phyloP scores from a whole-genome alignment of 2,888 invertebrate genomes.

The Plebejus argus region DNA sequence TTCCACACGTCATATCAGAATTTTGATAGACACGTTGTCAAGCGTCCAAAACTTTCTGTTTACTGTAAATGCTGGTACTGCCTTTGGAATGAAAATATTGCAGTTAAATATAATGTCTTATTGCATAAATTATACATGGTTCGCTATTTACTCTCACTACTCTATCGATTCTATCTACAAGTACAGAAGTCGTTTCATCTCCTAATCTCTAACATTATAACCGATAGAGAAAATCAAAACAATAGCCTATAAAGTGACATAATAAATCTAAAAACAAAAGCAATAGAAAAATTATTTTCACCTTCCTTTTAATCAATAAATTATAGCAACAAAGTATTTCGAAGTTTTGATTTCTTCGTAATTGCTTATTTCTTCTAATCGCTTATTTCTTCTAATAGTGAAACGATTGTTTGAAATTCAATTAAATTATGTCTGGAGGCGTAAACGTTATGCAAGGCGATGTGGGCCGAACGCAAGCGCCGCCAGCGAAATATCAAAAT shows the following conservation, averaged over 20 bases:
- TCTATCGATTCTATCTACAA: too few relatives aligned
- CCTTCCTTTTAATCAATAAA: constrained; percentile 2
- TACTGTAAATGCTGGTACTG: too few relatives aligned
- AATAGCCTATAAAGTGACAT: not conserved
- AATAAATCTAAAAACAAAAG: not conserved
- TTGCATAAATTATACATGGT: too few relatives aligned
- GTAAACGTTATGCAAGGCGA: constrained; percentile 53
- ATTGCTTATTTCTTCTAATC: constrained; percentile 26
- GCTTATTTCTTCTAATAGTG: constrained; percentile 28
- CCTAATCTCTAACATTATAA: not conserved
- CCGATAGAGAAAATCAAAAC: not conserved
- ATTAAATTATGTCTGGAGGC: constrained; percentile 49
- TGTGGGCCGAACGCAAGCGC: constrained; percentile 52
- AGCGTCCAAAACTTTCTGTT: too few relatives aligned
- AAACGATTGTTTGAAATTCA: constrained; percentile 47
- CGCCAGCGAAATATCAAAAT: constrained; percentile 31
- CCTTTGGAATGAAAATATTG: too few relatives aligned
- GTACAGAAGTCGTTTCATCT: too few relatives aligned
- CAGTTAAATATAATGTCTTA: too few relatives aligned
- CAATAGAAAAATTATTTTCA: constrained; percentile 11
- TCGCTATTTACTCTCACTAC: too few relatives aligned
- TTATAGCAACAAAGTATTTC: constrained; percentile 8
- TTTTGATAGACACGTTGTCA: too few relatives aligned
- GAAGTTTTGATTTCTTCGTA: constrained; percentile 20
- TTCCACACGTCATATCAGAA: too few relatives aligned